A percentile compares a stretch with the other conserved stretches of the same genome.
Evolutionary conservation across 2,113 vertebrate genomes (phyloP).

Genomic region (Neodon shergylaensis): DNA sequence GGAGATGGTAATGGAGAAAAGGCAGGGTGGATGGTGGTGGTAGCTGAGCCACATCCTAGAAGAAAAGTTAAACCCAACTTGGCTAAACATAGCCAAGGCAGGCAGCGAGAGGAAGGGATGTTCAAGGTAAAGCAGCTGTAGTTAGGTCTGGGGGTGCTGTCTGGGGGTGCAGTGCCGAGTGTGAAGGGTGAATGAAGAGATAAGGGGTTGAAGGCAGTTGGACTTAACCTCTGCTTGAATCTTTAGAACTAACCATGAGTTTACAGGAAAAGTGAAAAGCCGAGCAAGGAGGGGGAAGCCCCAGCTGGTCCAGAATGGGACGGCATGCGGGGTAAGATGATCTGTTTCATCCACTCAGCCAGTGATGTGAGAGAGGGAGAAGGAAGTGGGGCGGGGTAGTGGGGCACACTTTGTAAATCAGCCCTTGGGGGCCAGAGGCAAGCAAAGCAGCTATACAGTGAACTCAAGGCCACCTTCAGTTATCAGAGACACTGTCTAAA

Average conservation of each 20-base stretch:
- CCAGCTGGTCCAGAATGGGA: background rate
- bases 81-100: background rate
- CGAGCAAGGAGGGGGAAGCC: background rate
- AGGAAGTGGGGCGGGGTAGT: accelerated
- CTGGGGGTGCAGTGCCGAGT: background rate
- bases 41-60: background rate
- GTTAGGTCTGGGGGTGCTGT: background rate
- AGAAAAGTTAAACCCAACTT: background rate
- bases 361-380: background rate
- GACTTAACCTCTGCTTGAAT: accelerated
- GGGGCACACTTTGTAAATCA: background rate
- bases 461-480: background rate
- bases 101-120: background rate
- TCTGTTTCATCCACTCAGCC: background rate
- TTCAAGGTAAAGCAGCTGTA: background rate
- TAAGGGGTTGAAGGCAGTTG: accelerated
- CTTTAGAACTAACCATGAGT: background rate
- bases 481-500: background rate
- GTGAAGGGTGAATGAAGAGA: background rate
- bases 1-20: background rate
- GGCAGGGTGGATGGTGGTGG: too few species aligned
- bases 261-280: background rate
- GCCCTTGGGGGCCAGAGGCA: background rate
- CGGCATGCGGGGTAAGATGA: background rate
- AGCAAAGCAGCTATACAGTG: background rate